A percentile compares a stretch with the other conserved stretches of the same genome.
phyloP scores from a whole-genome alignment of 2,888 invertebrate genomes.

The Epistrophe grossulariae region DNA sequence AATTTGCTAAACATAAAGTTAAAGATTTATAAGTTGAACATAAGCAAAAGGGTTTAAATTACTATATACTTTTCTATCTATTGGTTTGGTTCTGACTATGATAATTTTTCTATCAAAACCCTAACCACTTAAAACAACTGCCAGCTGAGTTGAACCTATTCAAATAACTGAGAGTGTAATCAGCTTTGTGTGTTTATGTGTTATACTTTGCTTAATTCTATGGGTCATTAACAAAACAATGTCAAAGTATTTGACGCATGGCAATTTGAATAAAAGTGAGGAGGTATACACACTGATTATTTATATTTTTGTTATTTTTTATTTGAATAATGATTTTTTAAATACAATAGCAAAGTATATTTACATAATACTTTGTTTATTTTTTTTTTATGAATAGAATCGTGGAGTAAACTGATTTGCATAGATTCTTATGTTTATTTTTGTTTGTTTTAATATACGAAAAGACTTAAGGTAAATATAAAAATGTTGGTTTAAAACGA shows the following conservation, averaged over 20 bases:
- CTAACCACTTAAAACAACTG: neutral
- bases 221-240: slow-evolving; percentile 47
- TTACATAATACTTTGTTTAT: slow-evolving; percentile 12
- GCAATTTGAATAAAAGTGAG: slow-evolving; percentile 33
- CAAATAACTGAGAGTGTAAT: neutral
- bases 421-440: neutral
- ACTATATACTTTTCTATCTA: too few species aligned
- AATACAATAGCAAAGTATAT: slow-evolving; percentile 11
- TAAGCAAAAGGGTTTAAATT: too few species aligned
- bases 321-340: slow-evolving; percentile 35
- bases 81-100: too few species aligned
- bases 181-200: neutral
- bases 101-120: neutral
- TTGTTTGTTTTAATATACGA: neutral
- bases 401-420: slow-evolving; percentile 4
- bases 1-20: too few species aligned
- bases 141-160: neutral
- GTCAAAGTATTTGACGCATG: slow-evolving; percentile 38
- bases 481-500: slow-evolving; percentile 17
- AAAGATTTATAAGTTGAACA: too few species aligned
- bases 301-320: neutral
- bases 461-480: neutral
- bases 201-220: slow-evolving; percentile 24
- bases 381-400: slow-evolving; percentile 14
- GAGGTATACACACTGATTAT: slow-evolving; percentile 27